Conservation (phyloP, 2,888 invertebrate species). For the Microctonus aethiopoides region DNA sequence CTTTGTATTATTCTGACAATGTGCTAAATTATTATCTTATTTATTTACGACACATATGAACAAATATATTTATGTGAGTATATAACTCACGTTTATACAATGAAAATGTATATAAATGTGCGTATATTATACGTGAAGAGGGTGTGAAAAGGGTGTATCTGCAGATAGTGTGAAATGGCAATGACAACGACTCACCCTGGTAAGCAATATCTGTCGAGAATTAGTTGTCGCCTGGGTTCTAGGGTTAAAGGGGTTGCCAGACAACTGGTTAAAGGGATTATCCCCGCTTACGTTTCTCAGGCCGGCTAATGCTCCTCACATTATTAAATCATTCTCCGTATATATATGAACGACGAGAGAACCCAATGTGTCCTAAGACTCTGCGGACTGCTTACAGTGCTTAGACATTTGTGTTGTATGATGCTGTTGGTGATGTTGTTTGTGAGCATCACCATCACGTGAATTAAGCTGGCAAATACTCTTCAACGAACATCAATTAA, state of each 20-base stretch:
- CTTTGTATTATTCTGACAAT: no score
- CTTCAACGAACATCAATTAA: conserved; percentile 40
- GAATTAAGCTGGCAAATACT: conserved; percentile 29
- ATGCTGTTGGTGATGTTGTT: neutral
- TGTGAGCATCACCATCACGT: neutral
- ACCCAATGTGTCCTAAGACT: conserved; percentile 28
- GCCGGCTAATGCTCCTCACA: conserved; percentile 58
- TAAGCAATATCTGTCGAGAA: conserved; percentile 57
- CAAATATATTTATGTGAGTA: neutral
- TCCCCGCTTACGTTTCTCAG: conserved; percentile 59
- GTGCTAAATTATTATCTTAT: no score
- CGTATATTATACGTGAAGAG: neutral
- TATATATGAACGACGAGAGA: conserved; percentile 29
- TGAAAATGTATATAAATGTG: neutral
- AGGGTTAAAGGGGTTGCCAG: conserved; percentile 62
- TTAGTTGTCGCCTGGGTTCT: conserved; percentile 60
- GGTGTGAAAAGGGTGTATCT: neutral
- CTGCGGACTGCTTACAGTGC: conserved; percentile 23
- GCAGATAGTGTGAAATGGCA: conserved; percentile 3
- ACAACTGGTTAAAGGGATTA: conserved; percentile 65
- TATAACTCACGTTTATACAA: neutral
- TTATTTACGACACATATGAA: neutral
- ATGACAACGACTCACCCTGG: conserved; percentile 24
- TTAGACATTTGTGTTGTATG: conserved; percentile 24
- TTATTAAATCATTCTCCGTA: conserved; percentile 62